Conservation (phyloP, 2,888 invertebrate species). For the Tinea trinotella region DNA sequence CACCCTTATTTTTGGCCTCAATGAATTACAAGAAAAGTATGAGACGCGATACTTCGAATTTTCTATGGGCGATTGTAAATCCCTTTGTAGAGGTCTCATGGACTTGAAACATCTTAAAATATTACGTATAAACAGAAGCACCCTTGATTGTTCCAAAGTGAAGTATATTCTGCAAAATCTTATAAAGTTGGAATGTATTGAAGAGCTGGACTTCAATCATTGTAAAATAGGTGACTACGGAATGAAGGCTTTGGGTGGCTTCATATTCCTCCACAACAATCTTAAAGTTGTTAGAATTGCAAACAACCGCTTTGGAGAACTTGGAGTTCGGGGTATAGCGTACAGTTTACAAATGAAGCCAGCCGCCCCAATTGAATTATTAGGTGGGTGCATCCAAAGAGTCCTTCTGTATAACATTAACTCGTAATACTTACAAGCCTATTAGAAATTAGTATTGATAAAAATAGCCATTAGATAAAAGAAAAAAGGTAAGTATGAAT, state of each 20-base stretch:
- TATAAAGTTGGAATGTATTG: conserved; percentile 60
- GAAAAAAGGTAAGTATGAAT: no score
- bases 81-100: conserved; percentile 66
- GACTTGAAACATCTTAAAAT: conserved; percentile 56
- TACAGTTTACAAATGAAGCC: conserved; percentile 65
- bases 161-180: conserved; percentile 71
- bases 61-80: conserved; percentile 70
- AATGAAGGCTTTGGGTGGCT: conserved; percentile 75
- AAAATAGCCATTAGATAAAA: no score
- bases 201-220: conserved; percentile 76
- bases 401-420: neutral
- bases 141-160: conserved; percentile 71
- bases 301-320: conserved; percentile 69
- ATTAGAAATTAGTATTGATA: no score
- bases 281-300: conserved; percentile 63
- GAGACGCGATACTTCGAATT: conserved; percentile 74
- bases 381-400: conserved; percentile 36
- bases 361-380: conserved; percentile 56
- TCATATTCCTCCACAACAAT: conserved; percentile 57
- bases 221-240: conserved; percentile 76
- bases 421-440: no score
- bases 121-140: conserved; percentile 73
- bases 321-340: conserved; percentile 68
- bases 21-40: conserved; percentile 66
- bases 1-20: conserved; percentile 51